Percentiles rank a stretch among this genome's conserved stretches.
These are phyloP conservation scores for Andrena flavipes DNA, from an alignment of 2,888 invertebrate species.

Conservation along the genomic window DNA sequence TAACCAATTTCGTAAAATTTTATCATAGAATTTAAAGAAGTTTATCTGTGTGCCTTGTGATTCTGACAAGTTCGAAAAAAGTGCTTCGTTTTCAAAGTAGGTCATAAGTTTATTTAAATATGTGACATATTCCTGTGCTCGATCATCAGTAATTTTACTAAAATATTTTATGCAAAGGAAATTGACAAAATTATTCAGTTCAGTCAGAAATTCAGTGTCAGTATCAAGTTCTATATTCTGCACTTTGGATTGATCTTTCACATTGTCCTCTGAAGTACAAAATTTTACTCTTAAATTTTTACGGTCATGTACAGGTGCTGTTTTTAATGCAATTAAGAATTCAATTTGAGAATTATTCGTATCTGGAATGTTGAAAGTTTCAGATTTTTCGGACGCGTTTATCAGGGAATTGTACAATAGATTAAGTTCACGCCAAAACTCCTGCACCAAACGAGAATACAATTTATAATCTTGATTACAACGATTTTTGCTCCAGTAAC, in stretches of 20 bases:
- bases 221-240: constrained; percentile 58
- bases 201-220: constrained; percentile 83
- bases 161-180: constrained; percentile 86
- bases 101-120: constrained; percentile 86
- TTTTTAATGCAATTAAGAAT: constrained; percentile 85
- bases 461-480: constrained; percentile 76
- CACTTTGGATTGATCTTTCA: constrained; percentile 52
- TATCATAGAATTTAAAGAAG: constrained; percentile 83
- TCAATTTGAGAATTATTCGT: constrained; percentile 83
- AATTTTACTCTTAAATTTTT: constrained; percentile 87
- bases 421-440: constrained; percentile 84
- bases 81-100: constrained; percentile 86
- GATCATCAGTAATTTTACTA: constrained; percentile 85
- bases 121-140: constrained; percentile 84
- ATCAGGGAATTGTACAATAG: constrained; percentile 77
- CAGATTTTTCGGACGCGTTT: constrained; percentile 56
- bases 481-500: constrained; percentile 87
- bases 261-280: constrained; percentile 75
- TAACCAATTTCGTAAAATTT: constrained; percentile 86
- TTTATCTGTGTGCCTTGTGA: constrained; percentile 75
- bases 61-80: constrained; percentile 85
- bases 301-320: constrained; percentile 82
- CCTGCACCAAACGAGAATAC: constrained; percentile 80
- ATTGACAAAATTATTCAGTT: constrained; percentile 85
- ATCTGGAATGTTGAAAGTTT: constrained; percentile 48